These are phyloP conservation scores for Eueremaeus valkanovi DNA, from an alignment of 2,888 invertebrate genomes.

Conservation along the genomic window DNA sequence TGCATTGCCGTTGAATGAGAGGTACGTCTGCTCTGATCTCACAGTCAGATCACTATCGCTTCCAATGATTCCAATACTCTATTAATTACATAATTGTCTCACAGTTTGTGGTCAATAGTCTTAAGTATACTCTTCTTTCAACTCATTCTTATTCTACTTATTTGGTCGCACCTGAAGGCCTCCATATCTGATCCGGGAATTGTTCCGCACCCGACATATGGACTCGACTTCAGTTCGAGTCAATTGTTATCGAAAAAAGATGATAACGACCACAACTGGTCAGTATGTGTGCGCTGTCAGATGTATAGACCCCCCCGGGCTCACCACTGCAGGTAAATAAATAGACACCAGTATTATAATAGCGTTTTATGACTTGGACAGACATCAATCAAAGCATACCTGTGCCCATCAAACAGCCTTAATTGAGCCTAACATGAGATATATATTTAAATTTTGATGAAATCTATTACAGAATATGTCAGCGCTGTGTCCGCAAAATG, in stretches of 20 bases:
- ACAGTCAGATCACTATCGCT: not conserved
- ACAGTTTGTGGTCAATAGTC: conserved; percentile 13
- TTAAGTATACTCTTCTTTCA: conserved; percentile 36
- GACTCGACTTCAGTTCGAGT: conserved; percentile 60
- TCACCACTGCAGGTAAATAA: conserved; percentile 83
- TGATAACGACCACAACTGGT: conserved; percentile 58
- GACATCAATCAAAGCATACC: too few species aligned
- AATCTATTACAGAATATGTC: too few species aligned
- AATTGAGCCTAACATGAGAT: too few species aligned
- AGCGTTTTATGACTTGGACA: too few species aligned
- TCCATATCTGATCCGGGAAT: conserved; percentile 85
- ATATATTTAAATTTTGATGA: too few species aligned
- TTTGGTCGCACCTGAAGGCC: conserved; percentile 74
- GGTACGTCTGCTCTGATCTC: not conserved
- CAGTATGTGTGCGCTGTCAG: conserved; percentile 74
- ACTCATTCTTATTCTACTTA: conserved; percentile 64
- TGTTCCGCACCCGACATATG: conserved; percentile 63
- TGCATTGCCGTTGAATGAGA: not conserved
- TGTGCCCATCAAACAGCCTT: too few species aligned
- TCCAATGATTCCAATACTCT: not conserved
- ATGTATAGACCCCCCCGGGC: conserved; percentile 76
- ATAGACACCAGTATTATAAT: too few species aligned
- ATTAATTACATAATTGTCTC: too few species aligned
- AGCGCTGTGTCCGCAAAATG: conserved; percentile 73
- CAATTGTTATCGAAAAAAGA: conserved; percentile 50